Conservation (phyloP, 2,113 vertebrate species). For the Crotophaga sulcirostris region DNA sequence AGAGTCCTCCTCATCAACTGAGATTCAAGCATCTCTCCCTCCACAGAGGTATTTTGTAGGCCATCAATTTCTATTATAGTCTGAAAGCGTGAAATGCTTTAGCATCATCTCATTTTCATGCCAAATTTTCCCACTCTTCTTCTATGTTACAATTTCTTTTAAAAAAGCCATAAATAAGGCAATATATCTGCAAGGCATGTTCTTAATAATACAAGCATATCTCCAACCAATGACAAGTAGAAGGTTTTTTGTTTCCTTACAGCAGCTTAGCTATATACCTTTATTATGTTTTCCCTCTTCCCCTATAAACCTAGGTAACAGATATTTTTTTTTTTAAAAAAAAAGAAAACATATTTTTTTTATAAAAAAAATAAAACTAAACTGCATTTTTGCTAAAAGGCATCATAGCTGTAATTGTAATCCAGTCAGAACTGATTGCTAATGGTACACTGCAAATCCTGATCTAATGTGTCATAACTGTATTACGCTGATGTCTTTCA, state of each 20-base stretch:
- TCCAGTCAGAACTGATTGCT: constrained; percentile 61
- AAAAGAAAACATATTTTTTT: neutral
- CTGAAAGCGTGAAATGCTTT: neutral
- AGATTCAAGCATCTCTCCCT: neutral
- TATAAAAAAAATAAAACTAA: neutral
- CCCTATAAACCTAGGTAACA: neutral
- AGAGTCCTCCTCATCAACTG: neutral
- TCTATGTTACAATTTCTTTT: neutral
- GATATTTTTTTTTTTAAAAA: neutral
- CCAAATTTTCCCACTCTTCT: neutral
- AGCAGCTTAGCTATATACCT: neutral
- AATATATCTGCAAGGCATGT: neutral
- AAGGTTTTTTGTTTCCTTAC: neutral
- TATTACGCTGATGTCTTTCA: constrained; percentile 65
- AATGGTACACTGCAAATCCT: constrained; percentile 72
- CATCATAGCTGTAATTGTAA: constrained; percentile 43
- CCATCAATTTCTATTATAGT: neutral
- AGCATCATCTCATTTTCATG: neutral
- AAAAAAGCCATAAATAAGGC: neutral
- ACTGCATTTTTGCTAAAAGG: constrained; percentile 1
- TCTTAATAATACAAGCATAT: neutral
- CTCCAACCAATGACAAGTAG: neutral
- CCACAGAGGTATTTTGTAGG: neutral
- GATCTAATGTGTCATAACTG: constrained; percentile 73
- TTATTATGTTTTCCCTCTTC: neutral